These are phyloP conservation scores for Choloepus didactylus DNA, from an alignment of 2,797 vertebrate genomes.

Conservation along the genomic window DNA sequence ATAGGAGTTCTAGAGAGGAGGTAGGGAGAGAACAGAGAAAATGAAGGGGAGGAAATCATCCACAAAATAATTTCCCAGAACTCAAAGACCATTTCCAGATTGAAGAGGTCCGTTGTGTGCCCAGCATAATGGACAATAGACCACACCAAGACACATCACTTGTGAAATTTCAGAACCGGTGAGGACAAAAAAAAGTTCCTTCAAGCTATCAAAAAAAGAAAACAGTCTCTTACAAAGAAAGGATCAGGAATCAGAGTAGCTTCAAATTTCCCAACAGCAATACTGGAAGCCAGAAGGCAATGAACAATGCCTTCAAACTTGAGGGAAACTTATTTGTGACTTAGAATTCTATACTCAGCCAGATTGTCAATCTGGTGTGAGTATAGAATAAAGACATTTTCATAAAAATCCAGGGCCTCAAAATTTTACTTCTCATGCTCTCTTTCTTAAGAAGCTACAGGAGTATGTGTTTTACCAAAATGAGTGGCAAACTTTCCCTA, in stretches of 20 bases:
- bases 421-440: neutral
- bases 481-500: neutral
- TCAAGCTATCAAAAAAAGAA: constrained; percentile 36
- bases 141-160: neutral
- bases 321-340: neutral
- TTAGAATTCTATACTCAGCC: neutral
- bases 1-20: neutral
- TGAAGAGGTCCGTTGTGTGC: neutral
- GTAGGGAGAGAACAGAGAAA: neutral
- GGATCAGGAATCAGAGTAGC: neutral
- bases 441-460: neutral
- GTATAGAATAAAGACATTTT: constrained; percentile 28
- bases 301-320: neutral
- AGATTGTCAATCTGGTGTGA: neutral
- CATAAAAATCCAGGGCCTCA: neutral
- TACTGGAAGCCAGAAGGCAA: constrained; percentile 2
- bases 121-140: neutral
- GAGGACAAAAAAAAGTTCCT: neutral
- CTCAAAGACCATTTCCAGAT: constrained; percentile 18
- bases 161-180: neutral
- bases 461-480: neutral
- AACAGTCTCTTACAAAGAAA: constrained; percentile 2
- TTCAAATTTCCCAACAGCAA: constrained; percentile 3
- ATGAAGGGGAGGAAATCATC: neutral
- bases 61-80: constrained; percentile 6